Evolutionary conservation across 2,797 vertebrate genomes (phyloP).

Genomic region (Semotilus atromaculatus): DNA sequence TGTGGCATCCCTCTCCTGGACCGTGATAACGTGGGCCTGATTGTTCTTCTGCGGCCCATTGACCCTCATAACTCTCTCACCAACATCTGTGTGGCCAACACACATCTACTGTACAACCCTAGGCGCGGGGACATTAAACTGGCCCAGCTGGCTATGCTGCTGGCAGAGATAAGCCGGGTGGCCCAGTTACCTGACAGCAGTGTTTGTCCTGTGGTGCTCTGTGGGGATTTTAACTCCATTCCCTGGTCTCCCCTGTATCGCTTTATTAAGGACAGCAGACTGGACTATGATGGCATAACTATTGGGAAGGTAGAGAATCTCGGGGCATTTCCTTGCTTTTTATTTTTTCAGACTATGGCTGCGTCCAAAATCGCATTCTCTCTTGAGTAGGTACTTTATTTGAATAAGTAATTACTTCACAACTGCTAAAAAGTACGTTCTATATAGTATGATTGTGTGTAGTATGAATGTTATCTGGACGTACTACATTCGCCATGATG

Average conservation of each 20-base stretch:
- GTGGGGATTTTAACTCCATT: conserved; percentile 95
- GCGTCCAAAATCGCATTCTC: no score
- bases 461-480: no score
- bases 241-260: conserved; percentile 90
- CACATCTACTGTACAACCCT: conserved; percentile 95
- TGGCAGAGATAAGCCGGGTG: conserved; percentile 88
- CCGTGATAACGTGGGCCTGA: conserved; percentile 92
- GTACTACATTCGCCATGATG: no score
- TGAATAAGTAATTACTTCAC: no score
- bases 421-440: no score
- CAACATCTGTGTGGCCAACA: conserved; percentile 89
- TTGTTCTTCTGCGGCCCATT: conserved; percentile 84
- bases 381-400: no score
- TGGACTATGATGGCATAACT: conserved; percentile 86
- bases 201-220: conserved; percentile 86
- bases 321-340: neutral
- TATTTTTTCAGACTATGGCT: neutral
- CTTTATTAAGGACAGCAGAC: conserved; percentile 86
- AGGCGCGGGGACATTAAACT: conserved; percentile 94
- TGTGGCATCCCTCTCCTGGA: conserved; percentile 86
- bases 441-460: no score
- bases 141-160: conserved; percentile 90
- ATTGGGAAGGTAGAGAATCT: conserved; percentile 82
- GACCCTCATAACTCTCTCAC: conserved; percentile 43
- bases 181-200: conserved; percentile 79